These are phyloP conservation scores for Caloenas nicobarica DNA, from an alignment of 2,113 vertebrate species.

Conservation along the genomic window DNA sequence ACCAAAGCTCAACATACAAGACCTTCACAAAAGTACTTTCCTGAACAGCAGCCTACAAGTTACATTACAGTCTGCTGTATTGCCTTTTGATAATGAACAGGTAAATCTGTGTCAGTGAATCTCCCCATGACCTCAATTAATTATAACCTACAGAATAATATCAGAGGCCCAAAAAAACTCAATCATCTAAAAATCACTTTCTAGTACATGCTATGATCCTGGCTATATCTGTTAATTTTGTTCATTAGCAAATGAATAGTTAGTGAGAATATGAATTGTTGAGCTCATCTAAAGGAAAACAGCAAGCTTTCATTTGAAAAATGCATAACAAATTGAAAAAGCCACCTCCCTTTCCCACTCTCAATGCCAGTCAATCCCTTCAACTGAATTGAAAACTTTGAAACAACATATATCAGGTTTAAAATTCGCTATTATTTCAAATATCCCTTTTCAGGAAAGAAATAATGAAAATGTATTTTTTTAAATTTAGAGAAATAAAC, in stretches of 20 bases:
- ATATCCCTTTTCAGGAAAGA: neutral
- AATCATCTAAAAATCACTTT: neutral
- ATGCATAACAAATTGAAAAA: neutral
- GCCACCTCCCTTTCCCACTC: neutral
- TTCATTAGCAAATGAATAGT: neutral
- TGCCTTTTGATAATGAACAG: neutral
- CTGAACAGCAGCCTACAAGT: neutral
- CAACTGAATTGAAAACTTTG: neutral
- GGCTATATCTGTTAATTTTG: neutral
- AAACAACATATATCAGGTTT: neutral
- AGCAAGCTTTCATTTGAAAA: neutral
- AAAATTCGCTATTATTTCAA: neutral
- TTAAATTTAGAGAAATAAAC: neutral
- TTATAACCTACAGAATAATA: neutral
- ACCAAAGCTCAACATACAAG: neutral
- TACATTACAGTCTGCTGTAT: neutral
- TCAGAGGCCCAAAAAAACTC: neutral
- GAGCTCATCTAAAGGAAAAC: neutral
- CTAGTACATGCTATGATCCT: neutral
- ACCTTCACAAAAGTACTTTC: neutral
- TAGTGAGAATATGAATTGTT: neutral
- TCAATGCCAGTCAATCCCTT: neutral
- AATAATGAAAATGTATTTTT: fast-evolving
- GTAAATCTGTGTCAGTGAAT: neutral
- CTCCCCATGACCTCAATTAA: neutral